Evolutionary conservation across 2,797 vertebrate species (phyloP), one percentile per base, ranked within the genome.

Genomic region (Phaenicophaeus curvirostris): DNA sequence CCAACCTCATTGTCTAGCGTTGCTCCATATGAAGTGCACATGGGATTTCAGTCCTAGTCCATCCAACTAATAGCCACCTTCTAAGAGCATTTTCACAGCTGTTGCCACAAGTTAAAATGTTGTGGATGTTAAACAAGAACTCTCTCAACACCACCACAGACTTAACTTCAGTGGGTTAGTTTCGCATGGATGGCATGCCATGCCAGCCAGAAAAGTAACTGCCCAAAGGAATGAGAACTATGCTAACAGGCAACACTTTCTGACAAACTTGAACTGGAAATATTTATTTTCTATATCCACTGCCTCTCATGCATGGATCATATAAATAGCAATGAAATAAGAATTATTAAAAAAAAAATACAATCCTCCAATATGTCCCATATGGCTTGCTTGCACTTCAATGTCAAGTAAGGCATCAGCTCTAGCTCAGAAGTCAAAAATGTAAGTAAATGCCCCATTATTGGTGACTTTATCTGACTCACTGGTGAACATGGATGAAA

Each of bases 261-360:
- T n/a, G n/a, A 53, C 9, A 33, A 63, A 33, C 19, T 33, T 20
- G 19, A 15, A 27, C 11, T 23, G 54, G 31, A 74, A 84, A 48
- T 28, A 11, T 19, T 87, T 37, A 4, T 54, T 80, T 76, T 67
- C 58, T 21, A 13, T 14, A 21, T 17, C 54, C 28, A 19, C 46
- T 53, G 46, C 3, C 37, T 63, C 30, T 42, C 15, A 41, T 2
- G 33, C 1, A 0, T 48, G 28, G 35, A 8, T 63, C 3, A 1
- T 27, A 25, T 44, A 44, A 62, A 44, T 1, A 50, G 24, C 18
- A 77, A 21, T 5, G 5, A 13, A 50, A 30, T 15, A 58, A 61
- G 31, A 59, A 74, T 54, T 15, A 42, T 1, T 8, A 1, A n/a
- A 31, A 46, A 31, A 44, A 27, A 17, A 55, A 18, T 7, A n/a